phyloP scores from a whole-genome alignment of 2,797 vertebrate species.

The Australoheros facetus region DNA sequence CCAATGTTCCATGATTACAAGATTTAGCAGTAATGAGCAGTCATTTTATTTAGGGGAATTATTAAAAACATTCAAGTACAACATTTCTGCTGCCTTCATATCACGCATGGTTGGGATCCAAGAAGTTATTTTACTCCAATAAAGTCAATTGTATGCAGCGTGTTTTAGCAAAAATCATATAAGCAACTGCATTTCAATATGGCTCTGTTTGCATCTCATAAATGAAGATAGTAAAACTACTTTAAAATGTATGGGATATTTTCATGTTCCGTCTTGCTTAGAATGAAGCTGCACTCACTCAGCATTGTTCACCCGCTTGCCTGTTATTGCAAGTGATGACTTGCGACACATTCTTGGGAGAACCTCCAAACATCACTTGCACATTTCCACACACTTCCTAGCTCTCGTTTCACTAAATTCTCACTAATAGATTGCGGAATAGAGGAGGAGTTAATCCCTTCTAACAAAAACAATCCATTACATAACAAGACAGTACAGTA shows the following conservation, averaged over 20 bases:
- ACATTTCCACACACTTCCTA: slow-evolving; percentile 48
- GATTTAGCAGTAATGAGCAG: neutral
- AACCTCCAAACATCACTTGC: slow-evolving; percentile 21
- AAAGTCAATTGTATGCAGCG: neutral
- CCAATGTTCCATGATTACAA: neutral
- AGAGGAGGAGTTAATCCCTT: slow-evolving; percentile 32
- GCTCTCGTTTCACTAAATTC: slow-evolving; percentile 6
- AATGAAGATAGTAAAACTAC: neutral
- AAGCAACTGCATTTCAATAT: neutral
- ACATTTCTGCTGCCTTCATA: neutral
- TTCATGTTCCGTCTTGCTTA: slow-evolving; percentile 49
- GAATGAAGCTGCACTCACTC: neutral
- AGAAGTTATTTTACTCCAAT: neutral
- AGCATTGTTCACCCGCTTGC: slow-evolving; percentile 30
- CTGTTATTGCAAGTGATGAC: slow-evolving; percentile 51
- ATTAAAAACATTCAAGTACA: neutral
- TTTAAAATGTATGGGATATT: slow-evolving; percentile 3
- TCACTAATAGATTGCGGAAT: neutral
- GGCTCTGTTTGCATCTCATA: neutral
- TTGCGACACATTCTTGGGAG: slow-evolving; percentile 30
- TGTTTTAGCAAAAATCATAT: neutral
- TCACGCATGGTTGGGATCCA: neutral
- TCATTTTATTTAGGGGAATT: neutral
- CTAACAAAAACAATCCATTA: slow-evolving; percentile 31
- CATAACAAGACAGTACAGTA: slow-evolving; percentile 12